phyloP scores from a whole-genome alignment of 2,797 vertebrate genomes.

The Ptychobarbus kaznakovi region DNA sequence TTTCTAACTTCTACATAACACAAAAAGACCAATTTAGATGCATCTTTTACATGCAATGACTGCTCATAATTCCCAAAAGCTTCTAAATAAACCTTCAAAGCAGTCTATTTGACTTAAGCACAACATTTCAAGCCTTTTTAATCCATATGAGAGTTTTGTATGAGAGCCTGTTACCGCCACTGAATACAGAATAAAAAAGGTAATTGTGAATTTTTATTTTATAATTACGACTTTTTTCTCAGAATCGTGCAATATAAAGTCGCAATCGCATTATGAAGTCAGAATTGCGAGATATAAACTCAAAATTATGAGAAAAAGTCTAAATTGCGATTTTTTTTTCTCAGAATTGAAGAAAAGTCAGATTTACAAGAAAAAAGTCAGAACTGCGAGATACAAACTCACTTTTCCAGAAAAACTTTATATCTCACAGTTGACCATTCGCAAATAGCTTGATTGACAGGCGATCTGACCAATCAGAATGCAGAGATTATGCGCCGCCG shows the following conservation, averaged over 20 bases:
- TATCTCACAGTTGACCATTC: background rate
- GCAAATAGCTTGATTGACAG: too few relatives aligned
- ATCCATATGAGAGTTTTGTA: background rate
- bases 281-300: too few relatives aligned
- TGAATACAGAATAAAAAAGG: background rate
- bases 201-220: background rate
- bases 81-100: background rate
- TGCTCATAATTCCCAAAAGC: background rate
- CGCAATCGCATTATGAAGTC: background rate
- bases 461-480: too few relatives aligned
- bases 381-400: too few relatives aligned
- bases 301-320: too few relatives aligned
- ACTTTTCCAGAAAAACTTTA: background rate
- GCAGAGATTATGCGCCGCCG: too few relatives aligned
- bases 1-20: background rate
- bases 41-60: background rate
- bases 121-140: background rate
- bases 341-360: too few relatives aligned
- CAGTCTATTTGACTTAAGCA: background rate
- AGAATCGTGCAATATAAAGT: background rate
- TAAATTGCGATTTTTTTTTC: too few relatives aligned
- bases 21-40: background rate
- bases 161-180: background rate
- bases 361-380: too few relatives aligned
- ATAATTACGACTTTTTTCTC: background rate